phyloP scores from a whole-genome alignment of 2,888 invertebrate species.

The Athripsodes cinereus region DNA sequence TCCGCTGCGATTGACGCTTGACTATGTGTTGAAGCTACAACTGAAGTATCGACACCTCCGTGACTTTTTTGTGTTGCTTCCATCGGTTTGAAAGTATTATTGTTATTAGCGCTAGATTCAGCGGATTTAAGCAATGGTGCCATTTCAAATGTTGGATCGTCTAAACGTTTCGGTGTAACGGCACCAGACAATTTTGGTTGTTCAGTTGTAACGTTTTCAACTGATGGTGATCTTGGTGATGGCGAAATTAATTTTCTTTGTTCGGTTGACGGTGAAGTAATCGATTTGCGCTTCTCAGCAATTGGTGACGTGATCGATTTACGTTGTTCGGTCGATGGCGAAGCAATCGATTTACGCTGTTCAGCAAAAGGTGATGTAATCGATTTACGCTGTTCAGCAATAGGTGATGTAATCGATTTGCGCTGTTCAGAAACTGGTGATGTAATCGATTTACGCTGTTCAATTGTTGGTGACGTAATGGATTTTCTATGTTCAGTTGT shows the following conservation, averaged over 20 bases:
- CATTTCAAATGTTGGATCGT: constrained; percentile 51
- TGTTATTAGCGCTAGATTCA: neutral
- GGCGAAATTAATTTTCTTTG: neutral
- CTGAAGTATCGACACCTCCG: constrained; percentile 52
- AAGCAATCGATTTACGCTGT: neutral
- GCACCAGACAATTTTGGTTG: neutral
- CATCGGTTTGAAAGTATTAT: constrained; percentile 44
- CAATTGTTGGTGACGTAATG: neutral
- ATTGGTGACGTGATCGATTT: neutral
- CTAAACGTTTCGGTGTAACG: constrained; percentile 44
- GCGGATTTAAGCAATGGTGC: constrained; percentile 29
- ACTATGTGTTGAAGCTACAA: constrained; percentile 42
- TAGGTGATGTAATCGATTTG: neutral
- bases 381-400: neutral
- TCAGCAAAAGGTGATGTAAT: neutral
- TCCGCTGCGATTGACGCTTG: constrained; percentile 62
- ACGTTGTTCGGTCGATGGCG: neutral
- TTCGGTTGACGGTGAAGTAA: neutral
- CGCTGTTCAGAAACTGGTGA: neutral
- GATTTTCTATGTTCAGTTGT: constrained; percentile 23
- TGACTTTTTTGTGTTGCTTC: constrained; percentile 50
- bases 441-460: neutral
- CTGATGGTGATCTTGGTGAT: neutral
- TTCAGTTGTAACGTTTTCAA: neutral
- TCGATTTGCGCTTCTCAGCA: neutral